Conservation (phyloP, 2,888 invertebrate species). For the Torymus tubicola region DNA sequence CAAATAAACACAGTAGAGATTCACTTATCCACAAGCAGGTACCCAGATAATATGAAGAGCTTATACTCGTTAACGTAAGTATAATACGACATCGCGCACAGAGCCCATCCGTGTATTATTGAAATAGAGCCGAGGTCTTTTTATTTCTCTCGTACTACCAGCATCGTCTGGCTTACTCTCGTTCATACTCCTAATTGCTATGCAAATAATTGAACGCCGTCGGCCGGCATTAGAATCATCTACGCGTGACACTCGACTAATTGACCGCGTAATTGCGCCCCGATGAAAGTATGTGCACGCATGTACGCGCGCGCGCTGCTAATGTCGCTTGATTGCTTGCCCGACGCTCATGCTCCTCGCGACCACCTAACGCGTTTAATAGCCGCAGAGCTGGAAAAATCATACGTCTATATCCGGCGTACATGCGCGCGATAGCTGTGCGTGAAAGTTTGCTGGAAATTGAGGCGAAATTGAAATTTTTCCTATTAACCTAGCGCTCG, state of each 20-base stretch:
- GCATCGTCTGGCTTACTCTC: not conserved
- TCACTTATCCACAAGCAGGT: too few relatives aligned
- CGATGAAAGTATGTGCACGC: constrained; percentile 21
- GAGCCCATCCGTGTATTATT: not conserved
- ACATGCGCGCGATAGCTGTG: too few relatives aligned
- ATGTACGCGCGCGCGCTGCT: not conserved
- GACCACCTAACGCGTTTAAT: constrained; percentile 37
- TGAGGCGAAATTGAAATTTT: constrained; percentile 31
- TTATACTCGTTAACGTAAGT: constrained; percentile 5
- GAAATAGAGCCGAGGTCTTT: not conserved
- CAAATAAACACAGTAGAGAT: too few relatives aligned
- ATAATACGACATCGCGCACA: not conserved
- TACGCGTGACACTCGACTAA: constrained; percentile 28
- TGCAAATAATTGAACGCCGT: constrained; percentile 35
- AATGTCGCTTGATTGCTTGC: constrained; percentile 39
- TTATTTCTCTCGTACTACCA: not conserved
- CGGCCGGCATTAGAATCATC: constrained; percentile 38
- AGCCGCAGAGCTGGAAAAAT: not conserved
- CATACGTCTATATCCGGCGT: too few relatives aligned
- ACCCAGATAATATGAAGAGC: not conserved
- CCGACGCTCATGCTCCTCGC: not conserved
- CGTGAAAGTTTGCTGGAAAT: not conserved
- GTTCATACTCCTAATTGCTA: constrained; percentile 20
- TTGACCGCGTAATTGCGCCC: constrained; percentile 38
- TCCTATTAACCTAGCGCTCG: not conserved